phyloP scores from a whole-genome alignment of 2,888 invertebrate species.

The Drosophila incognita region DNA sequence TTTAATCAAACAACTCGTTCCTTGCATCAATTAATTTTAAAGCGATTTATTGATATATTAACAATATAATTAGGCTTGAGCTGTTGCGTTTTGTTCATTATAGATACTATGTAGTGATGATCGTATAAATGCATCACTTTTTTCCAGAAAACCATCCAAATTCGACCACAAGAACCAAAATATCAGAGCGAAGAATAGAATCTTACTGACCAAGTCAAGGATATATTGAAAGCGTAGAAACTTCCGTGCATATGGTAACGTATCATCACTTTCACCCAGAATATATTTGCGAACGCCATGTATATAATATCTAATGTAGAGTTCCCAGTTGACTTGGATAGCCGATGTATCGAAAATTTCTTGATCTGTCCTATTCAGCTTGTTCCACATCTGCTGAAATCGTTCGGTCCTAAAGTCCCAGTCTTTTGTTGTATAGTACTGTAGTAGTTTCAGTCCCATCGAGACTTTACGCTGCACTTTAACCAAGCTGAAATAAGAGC shows the following conservation, averaged over 20 bases:
- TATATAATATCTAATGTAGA: slow-evolving; percentile 90
- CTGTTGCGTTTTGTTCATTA: slow-evolving; percentile 58
- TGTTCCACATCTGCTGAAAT: slow-evolving; percentile 86
- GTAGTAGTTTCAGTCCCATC: slow-evolving; percentile 88
- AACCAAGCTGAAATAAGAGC: slow-evolving; percentile 86
- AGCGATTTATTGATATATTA: slow-evolving; percentile 31
- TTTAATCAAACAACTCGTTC: not conserved
- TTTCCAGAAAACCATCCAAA: slow-evolving; percentile 79
- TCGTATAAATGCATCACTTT: slow-evolving; percentile 74
- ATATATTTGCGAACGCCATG: slow-evolving; percentile 93
- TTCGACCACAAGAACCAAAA: slow-evolving; percentile 84
- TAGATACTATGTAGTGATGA: slow-evolving; percentile 62
- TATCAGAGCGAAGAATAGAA: slow-evolving; percentile 72
- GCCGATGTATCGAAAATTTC: slow-evolving; percentile 88
- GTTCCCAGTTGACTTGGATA: slow-evolving; percentile 87
- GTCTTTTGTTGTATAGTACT: slow-evolving; percentile 91
- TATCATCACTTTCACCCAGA: slow-evolving; percentile 92
- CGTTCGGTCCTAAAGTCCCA: slow-evolving; percentile 91
- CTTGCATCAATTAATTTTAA: slow-evolving; percentile 5
- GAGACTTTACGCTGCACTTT: slow-evolving; percentile 87
- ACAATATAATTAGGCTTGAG: slow-evolving; percentile 47
- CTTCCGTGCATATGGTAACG: slow-evolving; percentile 89
- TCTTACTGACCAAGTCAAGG: slow-evolving; percentile 85
- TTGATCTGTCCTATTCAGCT: slow-evolving; percentile 86
- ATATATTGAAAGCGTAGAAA: slow-evolving; percentile 85